Evolutionary conservation across 2,888 invertebrate genomes (phyloP).

Genomic region (Melanostoma scalare): DNA sequence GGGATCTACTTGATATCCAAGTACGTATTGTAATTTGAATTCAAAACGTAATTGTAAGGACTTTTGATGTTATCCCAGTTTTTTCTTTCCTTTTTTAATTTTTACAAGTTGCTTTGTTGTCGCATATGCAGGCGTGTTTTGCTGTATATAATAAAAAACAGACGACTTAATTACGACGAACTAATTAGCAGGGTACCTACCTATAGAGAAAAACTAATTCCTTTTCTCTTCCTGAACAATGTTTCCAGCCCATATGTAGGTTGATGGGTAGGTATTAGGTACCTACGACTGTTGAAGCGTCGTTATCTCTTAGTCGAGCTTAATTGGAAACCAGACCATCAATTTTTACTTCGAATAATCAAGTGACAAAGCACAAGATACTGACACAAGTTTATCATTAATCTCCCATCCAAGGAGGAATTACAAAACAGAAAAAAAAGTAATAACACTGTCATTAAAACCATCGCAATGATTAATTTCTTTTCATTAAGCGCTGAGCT

Average conservation of each 20-base stretch:
- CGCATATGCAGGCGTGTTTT: background rate
- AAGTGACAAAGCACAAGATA: constrained; percentile 22
- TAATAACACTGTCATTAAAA: constrained; percentile 68
- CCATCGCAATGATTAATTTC: constrained; percentile 71
- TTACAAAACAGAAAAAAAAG: constrained; percentile 19
- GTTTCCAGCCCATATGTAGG: no score
- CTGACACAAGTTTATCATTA: constrained; percentile 42
- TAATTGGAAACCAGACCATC: constrained; percentile 32
- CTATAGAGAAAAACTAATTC: no score
- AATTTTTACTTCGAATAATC: constrained; percentile 26
- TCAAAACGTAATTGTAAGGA: constrained; percentile 50
- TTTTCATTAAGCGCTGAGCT: constrained; percentile 64
- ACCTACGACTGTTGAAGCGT: background rate
- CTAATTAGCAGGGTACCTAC: no score
- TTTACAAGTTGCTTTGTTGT: constrained; percentile 1
- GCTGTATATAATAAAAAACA: no score
- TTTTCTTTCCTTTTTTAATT: constrained; percentile 12
- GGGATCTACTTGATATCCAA: constrained; percentile 48
- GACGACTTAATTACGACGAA: no score
- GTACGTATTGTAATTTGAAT: constrained; percentile 58
- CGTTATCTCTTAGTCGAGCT: background rate
- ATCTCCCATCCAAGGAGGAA: constrained; percentile 5
- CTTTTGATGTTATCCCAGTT: constrained; percentile 48
- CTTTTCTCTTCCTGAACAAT: no score
- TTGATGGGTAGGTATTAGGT: no score